Percentiles rank a stretch among this genome's conserved stretches.
These are phyloP conservation scores for Drosophila persimilis DNA, from an alignment of 1,140 invertebrate genomes.

Conservation along the genomic window DNA sequence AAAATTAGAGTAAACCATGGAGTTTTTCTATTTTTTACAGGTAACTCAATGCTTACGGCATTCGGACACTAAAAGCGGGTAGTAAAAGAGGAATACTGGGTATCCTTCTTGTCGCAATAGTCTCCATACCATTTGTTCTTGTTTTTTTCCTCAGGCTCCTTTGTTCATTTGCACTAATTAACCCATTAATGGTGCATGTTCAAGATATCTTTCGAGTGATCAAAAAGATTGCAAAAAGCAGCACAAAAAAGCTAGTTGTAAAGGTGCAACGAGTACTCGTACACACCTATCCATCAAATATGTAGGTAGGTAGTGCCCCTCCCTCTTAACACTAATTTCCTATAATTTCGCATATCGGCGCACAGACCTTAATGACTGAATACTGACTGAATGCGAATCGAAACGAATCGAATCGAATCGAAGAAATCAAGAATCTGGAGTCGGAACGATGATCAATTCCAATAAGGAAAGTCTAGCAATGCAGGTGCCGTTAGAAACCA, in stretches of 20 bases:
- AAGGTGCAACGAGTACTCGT: too few relatives aligned
- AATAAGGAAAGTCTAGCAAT: conserved; percentile 53
- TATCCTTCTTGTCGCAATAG: too few relatives aligned
- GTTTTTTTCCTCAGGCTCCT: background rate
- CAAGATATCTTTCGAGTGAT: background rate
- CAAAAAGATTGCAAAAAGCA: background rate
- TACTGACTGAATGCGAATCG: background rate
- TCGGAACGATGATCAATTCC: conserved; percentile 31
- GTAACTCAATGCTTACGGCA: too few relatives aligned
- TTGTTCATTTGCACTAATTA: conserved; percentile 28
- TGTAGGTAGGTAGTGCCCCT: conserved; percentile 1
- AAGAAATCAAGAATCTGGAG: conserved; percentile 7
- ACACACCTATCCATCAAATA: too few relatives aligned
- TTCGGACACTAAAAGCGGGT: too few relatives aligned
- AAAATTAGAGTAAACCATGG: too few relatives aligned
- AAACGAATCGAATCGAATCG: conserved; percentile 3
- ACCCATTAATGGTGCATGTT: conserved; percentile 34
- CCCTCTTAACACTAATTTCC: conserved; percentile 39
- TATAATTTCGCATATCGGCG: conserved; percentile 27
- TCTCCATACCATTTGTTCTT: too few relatives aligned
- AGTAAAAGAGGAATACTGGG: too few relatives aligned
- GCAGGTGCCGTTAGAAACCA: conserved; percentile 66
- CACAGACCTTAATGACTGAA: conserved; percentile 34
- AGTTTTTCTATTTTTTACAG: conserved; percentile 4
- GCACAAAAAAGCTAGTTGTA: background rate